These are phyloP conservation scores for Scyliorhinus canicula DNA, from an alignment of 2,797 vertebrate species.

Conservation along the genomic window DNA sequence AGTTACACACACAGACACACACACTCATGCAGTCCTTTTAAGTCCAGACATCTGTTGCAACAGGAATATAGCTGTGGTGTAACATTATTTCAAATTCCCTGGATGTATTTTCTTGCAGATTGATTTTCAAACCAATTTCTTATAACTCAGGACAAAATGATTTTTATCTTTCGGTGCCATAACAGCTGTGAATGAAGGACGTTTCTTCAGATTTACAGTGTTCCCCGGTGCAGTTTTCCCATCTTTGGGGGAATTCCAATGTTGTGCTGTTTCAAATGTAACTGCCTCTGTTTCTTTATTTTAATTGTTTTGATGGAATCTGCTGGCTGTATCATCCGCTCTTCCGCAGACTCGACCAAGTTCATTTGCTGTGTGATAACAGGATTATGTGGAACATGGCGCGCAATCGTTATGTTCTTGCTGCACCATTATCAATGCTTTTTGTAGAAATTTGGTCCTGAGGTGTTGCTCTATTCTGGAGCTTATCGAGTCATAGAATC, in stretches of 20 bases:
- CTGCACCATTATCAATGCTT: background rate
- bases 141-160: background rate
- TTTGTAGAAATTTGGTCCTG: background rate
- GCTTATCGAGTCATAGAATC: no score
- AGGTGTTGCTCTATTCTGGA: background rate
- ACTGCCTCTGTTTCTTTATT: background rate
- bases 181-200: background rate
- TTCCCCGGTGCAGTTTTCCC: background rate
- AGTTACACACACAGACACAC: background rate
- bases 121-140: conserved; percentile 12
- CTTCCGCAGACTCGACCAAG: background rate
- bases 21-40: background rate
- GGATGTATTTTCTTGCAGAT: background rate
- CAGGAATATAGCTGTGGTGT: background rate
- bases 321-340: no score
- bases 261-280: background rate
- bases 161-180: background rate
- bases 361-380: background rate
- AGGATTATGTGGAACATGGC: background rate
- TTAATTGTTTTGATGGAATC: background rate
- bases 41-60: no score
- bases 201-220: background rate
- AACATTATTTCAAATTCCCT: background rate
- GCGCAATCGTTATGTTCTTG: background rate
- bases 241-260: background rate